Evolutionary conservation across 2,888 invertebrate genomes (phyloP), one percentile per base, ranked within the genome.

Genomic region (Anorthoa munda): DNA sequence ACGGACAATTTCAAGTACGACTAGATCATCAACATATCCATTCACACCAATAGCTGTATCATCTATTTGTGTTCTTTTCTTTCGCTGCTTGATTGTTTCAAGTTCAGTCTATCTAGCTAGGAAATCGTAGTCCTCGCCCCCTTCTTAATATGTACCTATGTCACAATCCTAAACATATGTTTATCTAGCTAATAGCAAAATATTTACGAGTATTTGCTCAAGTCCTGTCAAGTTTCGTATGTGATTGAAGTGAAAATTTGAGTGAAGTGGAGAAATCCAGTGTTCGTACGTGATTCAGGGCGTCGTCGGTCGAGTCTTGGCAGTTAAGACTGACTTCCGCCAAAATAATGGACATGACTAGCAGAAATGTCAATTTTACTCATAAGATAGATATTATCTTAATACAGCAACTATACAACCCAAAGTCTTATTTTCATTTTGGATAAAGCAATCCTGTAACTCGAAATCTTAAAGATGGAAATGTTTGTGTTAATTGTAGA

Each of bases 231-330:
- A 60, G 39, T 61, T 18, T 13, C 26, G 13, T 26, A 46, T 46
- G 17, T 55, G 12, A 50, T 76, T 39, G n/a, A 77, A 68, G 60
- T 69, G 75, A 77, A 76, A 75, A 67, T 75, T 77, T 31, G 21
- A 67, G 68, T 75, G 39, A 50, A 59, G 68, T 61, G 13, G 77
- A 61, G 69, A 75, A 21, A 69, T 77, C 55, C 11, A 55, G 26
- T 15, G 45, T n/a, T 3, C 31, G 46, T 55, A 61, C 48, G 55
- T 68, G 13, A 60, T 55, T 50, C 18, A 50, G 45, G 60, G 46
- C 76, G 53, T 48, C 23, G 53, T 12, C n/a, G 23, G 15, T 17
- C 15, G 15, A 31, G 23, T n/a, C 13, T 66, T 31, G 46, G 59
- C 78, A n/a, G 50, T 56, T 45, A 4, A 21, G 26, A 18, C 50